Conservation (phyloP, 1,140 invertebrate genomes). For the Mizuhopecten yessoensis region DNA sequence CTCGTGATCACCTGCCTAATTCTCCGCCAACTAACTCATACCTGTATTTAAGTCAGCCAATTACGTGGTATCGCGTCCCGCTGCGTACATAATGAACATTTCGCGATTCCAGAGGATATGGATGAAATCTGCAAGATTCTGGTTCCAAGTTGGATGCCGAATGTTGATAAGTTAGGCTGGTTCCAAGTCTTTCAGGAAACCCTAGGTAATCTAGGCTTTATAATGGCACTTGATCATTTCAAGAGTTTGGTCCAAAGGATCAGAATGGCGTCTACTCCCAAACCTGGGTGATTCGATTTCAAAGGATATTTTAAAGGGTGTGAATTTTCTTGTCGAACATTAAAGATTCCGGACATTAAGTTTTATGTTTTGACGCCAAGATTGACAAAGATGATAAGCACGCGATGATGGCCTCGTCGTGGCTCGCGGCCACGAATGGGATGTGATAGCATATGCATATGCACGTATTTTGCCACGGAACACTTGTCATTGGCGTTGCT, state of each 20-base stretch:
- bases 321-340: constrained; percentile 20
- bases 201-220: background rate
- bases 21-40: constrained; percentile 20
- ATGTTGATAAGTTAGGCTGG: constrained; percentile 3
- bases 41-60: constrained; percentile 38
- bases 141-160: constrained; percentile 20
- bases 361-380: background rate
- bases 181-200: constrained; percentile 20
- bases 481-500: background rate
- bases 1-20: background rate
- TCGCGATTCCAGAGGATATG: constrained; percentile 14
- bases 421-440: background rate
- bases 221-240: constrained; percentile 31
- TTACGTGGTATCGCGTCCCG: background rate
- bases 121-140: constrained; percentile 24
- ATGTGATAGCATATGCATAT: background rate
- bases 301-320: constrained; percentile 1
- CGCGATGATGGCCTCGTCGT: background rate
- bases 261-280: background rate
- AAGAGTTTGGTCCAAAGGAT: constrained; percentile 27
- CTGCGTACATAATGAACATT: constrained; percentile 15
- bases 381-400: background rate
- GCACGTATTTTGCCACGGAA: background rate
- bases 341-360: constrained; percentile 34
- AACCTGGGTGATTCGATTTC: constrained; percentile 11